Conservation (phyloP, 1,140 invertebrate species). For the Wasmannia auropunctata region DNA sequence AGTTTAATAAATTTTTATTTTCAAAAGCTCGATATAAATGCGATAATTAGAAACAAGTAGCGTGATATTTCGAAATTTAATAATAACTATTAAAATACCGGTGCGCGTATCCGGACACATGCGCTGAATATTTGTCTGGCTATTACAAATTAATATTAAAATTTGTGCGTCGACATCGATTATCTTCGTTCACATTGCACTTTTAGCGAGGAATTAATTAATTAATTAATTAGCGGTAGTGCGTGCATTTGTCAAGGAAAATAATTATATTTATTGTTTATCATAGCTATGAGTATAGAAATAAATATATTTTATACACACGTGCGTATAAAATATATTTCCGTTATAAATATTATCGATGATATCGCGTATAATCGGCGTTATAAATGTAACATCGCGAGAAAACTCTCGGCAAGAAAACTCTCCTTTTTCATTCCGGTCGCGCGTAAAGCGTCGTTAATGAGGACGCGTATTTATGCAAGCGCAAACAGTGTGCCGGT, state of each 20-base stretch:
- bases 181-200: background rate
- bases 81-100: slow-evolving; percentile 15
- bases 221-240: background rate
- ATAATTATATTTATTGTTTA: background rate
- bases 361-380: background rate
- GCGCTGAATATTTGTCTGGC: background rate
- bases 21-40: background rate
- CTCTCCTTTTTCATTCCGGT: slow-evolving; percentile 40
- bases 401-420: slow-evolving; percentile 30
- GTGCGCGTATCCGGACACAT: background rate
- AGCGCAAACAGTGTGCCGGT: slow-evolving; percentile 24
- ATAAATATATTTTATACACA: no score
- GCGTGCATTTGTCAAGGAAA: background rate
- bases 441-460: slow-evolving; percentile 44
- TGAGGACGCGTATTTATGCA: slow-evolving; percentile 50
- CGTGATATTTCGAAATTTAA: background rate
- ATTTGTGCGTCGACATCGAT: background rate
- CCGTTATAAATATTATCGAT: background rate
- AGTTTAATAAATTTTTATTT: slow-evolving; percentile 9
- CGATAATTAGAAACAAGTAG: background rate
- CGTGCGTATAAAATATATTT: background rate
- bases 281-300: no score
- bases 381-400: background rate
- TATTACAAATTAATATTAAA: background rate
- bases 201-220: background rate